These are phyloP conservation scores for Exocentrus adspersus DNA, from an alignment of 2,888 invertebrate genomes.

Conservation along the genomic window DNA sequence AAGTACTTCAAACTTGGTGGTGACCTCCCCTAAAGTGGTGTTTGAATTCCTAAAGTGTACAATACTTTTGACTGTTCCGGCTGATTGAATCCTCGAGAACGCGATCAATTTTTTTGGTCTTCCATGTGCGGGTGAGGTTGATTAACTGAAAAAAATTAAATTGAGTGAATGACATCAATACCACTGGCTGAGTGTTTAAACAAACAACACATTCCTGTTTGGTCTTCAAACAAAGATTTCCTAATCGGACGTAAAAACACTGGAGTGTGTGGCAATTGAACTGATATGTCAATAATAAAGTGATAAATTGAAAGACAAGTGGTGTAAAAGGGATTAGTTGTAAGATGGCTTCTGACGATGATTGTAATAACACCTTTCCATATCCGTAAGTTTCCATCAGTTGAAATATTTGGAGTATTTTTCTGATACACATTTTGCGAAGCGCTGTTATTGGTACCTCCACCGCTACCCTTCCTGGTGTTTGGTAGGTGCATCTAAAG, in stretches of 20 bases:
- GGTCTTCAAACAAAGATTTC: conserved; percentile 42
- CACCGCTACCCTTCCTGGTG: not conserved
- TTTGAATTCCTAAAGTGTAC: not conserved
- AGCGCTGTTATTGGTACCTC: not conserved
- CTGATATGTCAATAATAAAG: conserved; percentile 47
- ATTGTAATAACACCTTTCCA: conserved; percentile 59
- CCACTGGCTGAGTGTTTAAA: conserved; percentile 9
- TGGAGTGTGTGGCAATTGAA: conserved; percentile 47
- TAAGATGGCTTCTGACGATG: conserved; percentile 63
- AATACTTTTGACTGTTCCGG: not conserved
- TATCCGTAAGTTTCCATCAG: conserved; percentile 60
- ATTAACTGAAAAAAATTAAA: not conserved
- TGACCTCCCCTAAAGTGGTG: not conserved
- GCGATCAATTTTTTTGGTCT: too few relatives aligned
- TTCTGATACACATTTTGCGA: not conserved
- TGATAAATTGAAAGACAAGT: conserved; percentile 43
- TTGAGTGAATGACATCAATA: conserved; percentile 10
- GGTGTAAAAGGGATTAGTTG: conserved; percentile 39
- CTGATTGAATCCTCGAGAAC: too few relatives aligned
- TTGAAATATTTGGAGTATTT: too few relatives aligned
- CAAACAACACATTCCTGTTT: conserved; percentile 3
- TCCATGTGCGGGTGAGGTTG: not conserved
- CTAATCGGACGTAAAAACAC: conserved; percentile 40
- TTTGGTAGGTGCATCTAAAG: too few relatives aligned
- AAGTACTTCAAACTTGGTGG: conserved; percentile 14